Evolutionary conservation across 2,797 vertebrate genomes (phyloP).

Genomic region (Cephalopachus bancanus): DNA sequence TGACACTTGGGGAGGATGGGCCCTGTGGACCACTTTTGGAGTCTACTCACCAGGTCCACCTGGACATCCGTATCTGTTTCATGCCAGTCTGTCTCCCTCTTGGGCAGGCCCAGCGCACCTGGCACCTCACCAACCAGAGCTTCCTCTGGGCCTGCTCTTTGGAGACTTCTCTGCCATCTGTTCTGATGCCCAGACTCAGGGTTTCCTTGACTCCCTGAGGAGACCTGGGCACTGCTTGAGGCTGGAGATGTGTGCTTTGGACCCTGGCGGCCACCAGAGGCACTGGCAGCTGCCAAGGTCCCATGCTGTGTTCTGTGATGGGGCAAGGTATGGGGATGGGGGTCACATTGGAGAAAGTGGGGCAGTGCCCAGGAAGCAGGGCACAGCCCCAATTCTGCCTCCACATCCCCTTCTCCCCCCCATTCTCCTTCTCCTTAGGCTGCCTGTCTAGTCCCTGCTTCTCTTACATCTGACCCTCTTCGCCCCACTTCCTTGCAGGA

Average conservation of each 20-base stretch:
- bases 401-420: neutral
- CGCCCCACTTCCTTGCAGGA: neutral
- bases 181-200: neutral
- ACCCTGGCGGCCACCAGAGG: neutral
- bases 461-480: neutral
- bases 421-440: neutral
- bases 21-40: neutral
- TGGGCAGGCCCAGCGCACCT: neutral
- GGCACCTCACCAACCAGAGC: neutral
- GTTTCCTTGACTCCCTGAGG: conserved; percentile 46
- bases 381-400: conserved; percentile 79
- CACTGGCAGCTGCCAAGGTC: neutral
- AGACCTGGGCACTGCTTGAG: neutral
- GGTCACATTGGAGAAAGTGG: neutral
- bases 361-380: conserved; percentile 80
- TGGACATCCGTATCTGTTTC: neutral
- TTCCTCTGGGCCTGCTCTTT: conserved; percentile 21
- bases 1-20: neutral
- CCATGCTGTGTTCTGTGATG: conserved; percentile 1
- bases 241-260: conserved; percentile 3
- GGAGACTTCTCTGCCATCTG: conserved; percentile 36
- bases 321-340: neutral
- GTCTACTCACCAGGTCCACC: neutral
- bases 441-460: neutral
- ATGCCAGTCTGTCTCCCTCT: conserved; percentile 13